Evolutionary conservation across 1,140 invertebrate species (phyloP), one percentile per base, ranked within the genome.

Genomic region (Kradibia gibbosae): DNA sequence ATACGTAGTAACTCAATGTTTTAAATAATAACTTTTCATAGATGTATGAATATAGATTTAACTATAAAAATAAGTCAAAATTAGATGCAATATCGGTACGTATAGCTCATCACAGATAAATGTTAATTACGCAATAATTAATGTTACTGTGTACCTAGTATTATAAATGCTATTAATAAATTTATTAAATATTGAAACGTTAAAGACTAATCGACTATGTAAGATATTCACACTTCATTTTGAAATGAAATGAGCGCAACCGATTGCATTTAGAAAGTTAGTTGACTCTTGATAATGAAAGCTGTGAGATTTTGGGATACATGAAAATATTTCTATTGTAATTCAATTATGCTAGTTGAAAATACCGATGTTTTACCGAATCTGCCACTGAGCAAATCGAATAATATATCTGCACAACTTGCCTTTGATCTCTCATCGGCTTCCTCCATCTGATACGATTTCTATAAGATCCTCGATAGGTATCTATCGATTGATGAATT

Each of bases 251-350:
- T 3, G 50, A 22, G 15, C 15, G 3, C 50, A 22, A 53, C 8
- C 45, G 17, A 17, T 48, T 17, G 50, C 13, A 11, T 4, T 11
- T 20, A 53, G 50, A 11, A 42, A 36, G 22, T 60, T 55, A 60
- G 39, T 57, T 36, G 31, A 72, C 50, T 79, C 31, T 34, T 25
- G 67, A 80, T 80, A 74, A 80, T 73, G 53, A 20, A n/a, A 73
- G 60, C 53, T 74, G 20, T 8, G 20, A 71, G 74, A 77, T 67
- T 55, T 71, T 25, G 25, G 28, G 74, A 71, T 71, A 71, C 15
- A 13, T 48, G 74, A 81, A 77, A 77, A 81, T 81, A 84, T 83
- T 85, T 85, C 84, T 83, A 83, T 85, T 85, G 83, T 84, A 84
- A 86, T 85, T 84, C 85, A 84, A 73, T 62, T 65, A 75, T 70